Percentiles rank a stretch among this genome's conserved stretches.
Conservation (phyloP, 2,113 vertebrate genomes). For the Tyrannus savana region DNA sequence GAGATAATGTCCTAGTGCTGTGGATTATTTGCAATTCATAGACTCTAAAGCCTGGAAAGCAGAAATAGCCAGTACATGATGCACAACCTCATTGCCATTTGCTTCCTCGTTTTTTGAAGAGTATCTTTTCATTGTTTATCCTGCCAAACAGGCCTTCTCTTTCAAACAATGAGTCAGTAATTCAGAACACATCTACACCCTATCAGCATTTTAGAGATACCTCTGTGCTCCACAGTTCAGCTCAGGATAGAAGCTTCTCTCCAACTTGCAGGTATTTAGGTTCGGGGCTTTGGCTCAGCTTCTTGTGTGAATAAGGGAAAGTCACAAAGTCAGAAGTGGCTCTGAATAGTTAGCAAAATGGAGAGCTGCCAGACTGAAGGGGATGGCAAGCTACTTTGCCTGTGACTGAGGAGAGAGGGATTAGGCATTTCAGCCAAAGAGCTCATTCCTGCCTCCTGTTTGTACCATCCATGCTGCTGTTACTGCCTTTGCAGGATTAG, state of each 20-base stretch:
- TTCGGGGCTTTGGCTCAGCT: neutral
- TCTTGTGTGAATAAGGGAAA: neutral
- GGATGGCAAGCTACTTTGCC: neutral
- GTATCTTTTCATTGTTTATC: neutral
- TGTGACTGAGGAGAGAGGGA: neutral
- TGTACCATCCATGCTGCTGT: conserved; percentile 10
- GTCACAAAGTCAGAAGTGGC: neutral
- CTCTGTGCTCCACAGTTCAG: neutral
- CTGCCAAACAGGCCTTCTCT: neutral
- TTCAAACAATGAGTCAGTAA: neutral
- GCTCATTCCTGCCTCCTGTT: conserved; percentile 12
- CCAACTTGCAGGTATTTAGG: neutral
- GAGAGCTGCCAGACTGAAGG: conserved; percentile 3
- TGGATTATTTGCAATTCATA: neutral
- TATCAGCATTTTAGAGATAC: neutral
- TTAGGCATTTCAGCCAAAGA: conserved; percentile 9
- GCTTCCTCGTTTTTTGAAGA: neutral
- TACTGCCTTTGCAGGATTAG: conserved; percentile 31
- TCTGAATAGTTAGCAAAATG: neutral
- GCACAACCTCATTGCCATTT: neutral
- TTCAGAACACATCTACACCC: neutral
- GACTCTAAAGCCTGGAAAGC: neutral
- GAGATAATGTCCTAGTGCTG: neutral
- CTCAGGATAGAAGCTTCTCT: neutral
- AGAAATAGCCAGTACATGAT: neutral